These are phyloP conservation scores for Geococcyx californianus DNA, from an alignment of 2,113 vertebrate species.

Conservation along the genomic window DNA sequence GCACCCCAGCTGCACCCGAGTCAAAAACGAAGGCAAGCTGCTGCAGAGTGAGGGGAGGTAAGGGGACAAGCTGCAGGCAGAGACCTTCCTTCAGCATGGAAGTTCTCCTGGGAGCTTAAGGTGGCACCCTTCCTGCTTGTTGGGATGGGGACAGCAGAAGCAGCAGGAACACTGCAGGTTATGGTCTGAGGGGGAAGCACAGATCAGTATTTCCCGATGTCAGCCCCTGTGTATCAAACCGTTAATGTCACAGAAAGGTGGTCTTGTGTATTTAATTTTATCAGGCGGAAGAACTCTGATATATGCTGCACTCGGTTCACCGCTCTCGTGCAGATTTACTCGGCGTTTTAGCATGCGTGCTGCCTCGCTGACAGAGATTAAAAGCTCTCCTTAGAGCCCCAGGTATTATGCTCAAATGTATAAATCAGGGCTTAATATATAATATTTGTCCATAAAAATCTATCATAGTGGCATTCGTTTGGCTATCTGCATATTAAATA, in stretches of 20 bases:
- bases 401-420: slow-evolving; percentile 57
- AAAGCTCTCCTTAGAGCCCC: slow-evolving; percentile 60
- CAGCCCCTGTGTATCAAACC: background rate
- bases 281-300: slow-evolving; percentile 19
- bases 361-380: slow-evolving; percentile 63
- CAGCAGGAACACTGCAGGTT: background rate
- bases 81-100: background rate
- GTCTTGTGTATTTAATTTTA: slow-evolving; percentile 33
- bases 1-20: background rate
- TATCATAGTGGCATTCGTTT: slow-evolving; percentile 40
- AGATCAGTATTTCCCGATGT: background rate
- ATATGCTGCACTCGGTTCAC: background rate
- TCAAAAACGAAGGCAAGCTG: background rate
- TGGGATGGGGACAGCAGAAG: background rate
- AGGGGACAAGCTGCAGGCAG: rapidly evolving
- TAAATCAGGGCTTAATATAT: slow-evolving; percentile 65
- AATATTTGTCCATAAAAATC: slow-evolving; percentile 66
- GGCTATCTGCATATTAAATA: slow-evolving; percentile 62
- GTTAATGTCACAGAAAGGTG: slow-evolving; percentile 12
- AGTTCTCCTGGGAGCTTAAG: background rate
- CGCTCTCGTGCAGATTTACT: slow-evolving; percentile 49
- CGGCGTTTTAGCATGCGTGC: slow-evolving; percentile 29
- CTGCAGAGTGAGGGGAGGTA: background rate
- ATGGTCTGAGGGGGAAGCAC: background rate
- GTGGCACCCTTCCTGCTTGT: background rate